A percentile compares a stretch with the other conserved stretches of the same genome.
Evolutionary conservation across 2,113 vertebrate genomes (phyloP).

Genomic region (Rhabdornis inornatus): DNA sequence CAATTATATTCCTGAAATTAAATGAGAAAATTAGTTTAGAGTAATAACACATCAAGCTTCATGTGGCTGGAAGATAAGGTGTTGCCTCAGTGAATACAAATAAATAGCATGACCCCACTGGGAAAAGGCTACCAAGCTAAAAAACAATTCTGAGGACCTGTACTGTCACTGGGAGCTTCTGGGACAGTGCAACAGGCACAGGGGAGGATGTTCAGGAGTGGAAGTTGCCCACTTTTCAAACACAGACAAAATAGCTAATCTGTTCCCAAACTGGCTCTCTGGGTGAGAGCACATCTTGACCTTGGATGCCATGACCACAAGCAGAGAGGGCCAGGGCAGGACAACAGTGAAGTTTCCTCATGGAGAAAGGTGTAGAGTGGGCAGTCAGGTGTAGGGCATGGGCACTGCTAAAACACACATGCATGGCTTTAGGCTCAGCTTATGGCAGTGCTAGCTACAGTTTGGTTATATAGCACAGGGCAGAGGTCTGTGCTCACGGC

Average conservation of each 20-base stretch:
- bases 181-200: background rate
- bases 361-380: background rate
- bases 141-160: background rate
- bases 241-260: background rate
- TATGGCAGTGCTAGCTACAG: too few relatives aligned
- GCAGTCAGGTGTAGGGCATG: too few relatives aligned
- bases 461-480: accelerated
- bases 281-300: background rate
- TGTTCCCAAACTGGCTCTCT: background rate
- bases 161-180: background rate
- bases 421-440: background rate
- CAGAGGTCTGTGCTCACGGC: background rate
- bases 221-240: background rate
- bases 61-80: background rate
- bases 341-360: background rate
- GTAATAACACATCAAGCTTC: background rate
- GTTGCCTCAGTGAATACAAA: background rate
- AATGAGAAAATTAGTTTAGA: background rate
- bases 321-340: background rate
- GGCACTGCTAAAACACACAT: background rate
- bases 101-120: background rate
- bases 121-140: background rate
- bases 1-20: background rate
- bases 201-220: background rate
- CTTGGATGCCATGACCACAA: background rate